Conservation (phyloP, 2,797 vertebrate species). For the Hephaestus fuliginosus region DNA sequence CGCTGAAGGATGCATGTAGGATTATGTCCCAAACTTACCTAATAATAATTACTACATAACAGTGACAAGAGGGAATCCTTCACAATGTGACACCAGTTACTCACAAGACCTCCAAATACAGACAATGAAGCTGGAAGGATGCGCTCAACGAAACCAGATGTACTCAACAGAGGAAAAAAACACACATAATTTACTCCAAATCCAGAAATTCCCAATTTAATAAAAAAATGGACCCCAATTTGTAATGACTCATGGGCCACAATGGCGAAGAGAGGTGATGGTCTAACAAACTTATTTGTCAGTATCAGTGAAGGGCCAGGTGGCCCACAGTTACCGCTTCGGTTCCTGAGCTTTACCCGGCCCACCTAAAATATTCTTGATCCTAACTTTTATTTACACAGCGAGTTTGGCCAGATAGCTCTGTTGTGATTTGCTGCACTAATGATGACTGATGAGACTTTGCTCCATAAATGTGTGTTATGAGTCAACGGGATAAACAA, state of each 20-base stretch:
- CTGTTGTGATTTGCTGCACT: background rate
- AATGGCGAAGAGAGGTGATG: background rate
- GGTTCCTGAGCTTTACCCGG: no score
- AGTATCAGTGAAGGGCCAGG: no score
- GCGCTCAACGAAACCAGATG: background rate
- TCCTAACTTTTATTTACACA: background rate
- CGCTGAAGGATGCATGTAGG: background rate
- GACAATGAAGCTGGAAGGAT: background rate
- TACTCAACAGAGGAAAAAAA: background rate
- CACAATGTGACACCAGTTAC: background rate
- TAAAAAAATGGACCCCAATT: background rate
- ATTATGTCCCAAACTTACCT: background rate
- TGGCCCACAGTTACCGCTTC: no score
- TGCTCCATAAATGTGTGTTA: background rate
- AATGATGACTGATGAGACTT: slow-evolving; percentile 1
- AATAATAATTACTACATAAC: background rate
- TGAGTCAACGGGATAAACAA: background rate
- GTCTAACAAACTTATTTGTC: no score
- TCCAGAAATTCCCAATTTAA: background rate
- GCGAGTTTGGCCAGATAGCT: background rate
- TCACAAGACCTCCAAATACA: background rate
- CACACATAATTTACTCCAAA: background rate
- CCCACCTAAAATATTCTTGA: background rate
- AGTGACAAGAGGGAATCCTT: background rate
- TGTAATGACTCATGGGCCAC: background rate